Percentiles rank a stretch among this genome's conserved stretches.
phyloP scores from a whole-genome alignment of 92 coral and sea anemone genomes.

The Siderastrea radians region DNA sequence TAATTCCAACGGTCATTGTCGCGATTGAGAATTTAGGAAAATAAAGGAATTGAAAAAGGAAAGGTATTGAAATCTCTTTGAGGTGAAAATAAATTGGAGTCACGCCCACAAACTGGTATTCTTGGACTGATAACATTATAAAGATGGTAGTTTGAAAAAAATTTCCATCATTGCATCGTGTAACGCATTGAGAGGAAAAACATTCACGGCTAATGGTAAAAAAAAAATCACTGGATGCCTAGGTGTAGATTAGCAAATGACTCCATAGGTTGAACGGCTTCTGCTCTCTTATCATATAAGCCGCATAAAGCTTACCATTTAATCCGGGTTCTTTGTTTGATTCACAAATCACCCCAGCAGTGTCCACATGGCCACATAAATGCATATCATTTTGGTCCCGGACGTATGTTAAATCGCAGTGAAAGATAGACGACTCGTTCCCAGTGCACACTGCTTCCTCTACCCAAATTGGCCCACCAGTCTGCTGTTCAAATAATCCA shows the following conservation, averaged over 20 bases:
- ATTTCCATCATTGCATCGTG: too few species aligned
- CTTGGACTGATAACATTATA: too few species aligned
- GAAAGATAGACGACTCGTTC: constrained; percentile 41
- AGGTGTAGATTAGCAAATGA: too few species aligned
- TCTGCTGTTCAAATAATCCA: constrained; percentile 26
- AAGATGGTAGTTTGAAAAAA: too few species aligned
- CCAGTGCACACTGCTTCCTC: constrained; percentile 37
- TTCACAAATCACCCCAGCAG: constrained; percentile 46
- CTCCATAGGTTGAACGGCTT: too few species aligned
- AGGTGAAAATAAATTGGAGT: background rate
- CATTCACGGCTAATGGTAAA: too few species aligned
- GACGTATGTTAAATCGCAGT: constrained; percentile 31
- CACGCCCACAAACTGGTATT: too few species aligned
- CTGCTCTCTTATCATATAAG: background rate
- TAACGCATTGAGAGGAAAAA: too few species aligned
- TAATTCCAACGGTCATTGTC: background rate
- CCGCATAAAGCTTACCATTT: constrained; percentile 25
- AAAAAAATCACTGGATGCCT: too few species aligned
- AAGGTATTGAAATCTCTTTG: background rate
- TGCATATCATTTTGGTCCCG: background rate
- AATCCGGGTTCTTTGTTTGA: constrained; percentile 21
- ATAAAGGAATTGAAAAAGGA: background rate
- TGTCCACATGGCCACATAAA: constrained; percentile 2
- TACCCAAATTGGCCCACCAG: constrained; percentile 22
- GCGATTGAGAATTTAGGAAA: too few species aligned